Percentiles rank a stretch among this genome's conserved stretches.
phyloP scores from a whole-genome alignment of 2,888 invertebrate genomes.

The Pyrochroa serraticornis region DNA sequence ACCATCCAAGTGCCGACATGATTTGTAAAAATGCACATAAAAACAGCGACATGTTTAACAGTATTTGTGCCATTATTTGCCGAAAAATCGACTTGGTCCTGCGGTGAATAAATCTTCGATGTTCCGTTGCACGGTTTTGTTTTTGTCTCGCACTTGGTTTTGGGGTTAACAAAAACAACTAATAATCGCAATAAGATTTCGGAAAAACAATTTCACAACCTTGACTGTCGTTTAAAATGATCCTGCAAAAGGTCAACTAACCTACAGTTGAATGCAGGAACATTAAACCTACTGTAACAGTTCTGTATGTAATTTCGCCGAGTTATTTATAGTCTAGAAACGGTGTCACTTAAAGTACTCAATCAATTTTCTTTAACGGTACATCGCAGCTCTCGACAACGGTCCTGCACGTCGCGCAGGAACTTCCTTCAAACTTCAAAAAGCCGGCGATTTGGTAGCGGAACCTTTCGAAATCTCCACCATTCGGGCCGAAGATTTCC shows the following conservation, averaged over 20 bases:
- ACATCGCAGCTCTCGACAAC: slow-evolving; percentile 69
- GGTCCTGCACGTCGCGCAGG: slow-evolving; percentile 69
- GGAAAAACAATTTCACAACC: background rate
- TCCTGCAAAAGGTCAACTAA: background rate
- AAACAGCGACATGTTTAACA: slow-evolving; percentile 18
- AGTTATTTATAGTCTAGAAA: too few species aligned
- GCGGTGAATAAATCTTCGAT: too few species aligned
- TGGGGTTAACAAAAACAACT: background rate
- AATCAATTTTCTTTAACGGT: background rate
- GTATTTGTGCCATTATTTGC: slow-evolving; percentile 14
- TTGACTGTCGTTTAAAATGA: background rate
- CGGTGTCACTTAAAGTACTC: too few species aligned
- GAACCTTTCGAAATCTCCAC: slow-evolving; percentile 85
- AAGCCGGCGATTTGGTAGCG: slow-evolving; percentile 71
- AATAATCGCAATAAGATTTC: background rate
- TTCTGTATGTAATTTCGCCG: background rate
- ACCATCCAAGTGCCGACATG: slow-evolving; percentile 18
- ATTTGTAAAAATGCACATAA: slow-evolving; percentile 20
- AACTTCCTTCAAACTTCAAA: slow-evolving; percentile 68
- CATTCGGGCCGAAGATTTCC: slow-evolving; percentile 76
- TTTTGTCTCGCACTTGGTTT: background rate
- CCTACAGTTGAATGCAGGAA: too few species aligned
- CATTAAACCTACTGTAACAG: background rate
- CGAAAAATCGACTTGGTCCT: too few species aligned
- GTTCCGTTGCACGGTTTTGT: background rate